phyloP scores from a whole-genome alignment of 2,888 invertebrate species.

The Ptycholaimellus sp. region DNA sequence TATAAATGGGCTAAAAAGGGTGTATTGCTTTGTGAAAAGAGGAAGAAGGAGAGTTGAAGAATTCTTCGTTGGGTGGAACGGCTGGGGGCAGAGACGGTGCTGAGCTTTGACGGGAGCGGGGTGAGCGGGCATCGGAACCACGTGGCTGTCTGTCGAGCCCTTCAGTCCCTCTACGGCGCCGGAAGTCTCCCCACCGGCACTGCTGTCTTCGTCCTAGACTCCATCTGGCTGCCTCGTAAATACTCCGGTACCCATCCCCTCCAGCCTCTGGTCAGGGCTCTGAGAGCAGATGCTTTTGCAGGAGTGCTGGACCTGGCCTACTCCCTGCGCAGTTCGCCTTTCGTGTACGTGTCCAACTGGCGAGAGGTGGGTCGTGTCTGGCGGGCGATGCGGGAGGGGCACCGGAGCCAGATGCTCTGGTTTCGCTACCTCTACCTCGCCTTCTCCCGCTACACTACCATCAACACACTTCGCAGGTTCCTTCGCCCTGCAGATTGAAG shows the following conservation, averaged over 20 bases:
- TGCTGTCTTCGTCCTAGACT: conserved; percentile 20
- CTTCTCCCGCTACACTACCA: no score
- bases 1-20: no score
- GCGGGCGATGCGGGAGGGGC: conserved; percentile 16
- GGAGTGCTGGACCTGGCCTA: no score
- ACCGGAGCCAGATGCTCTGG: conserved; percentile 80
- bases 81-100: conserved; percentile 31
- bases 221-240: conserved; percentile 25
- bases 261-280: no score
- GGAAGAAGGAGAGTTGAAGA: background rate
- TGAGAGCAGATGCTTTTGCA: no score
- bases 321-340: no score
- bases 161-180: conserved; percentile 3
- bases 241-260: no score
- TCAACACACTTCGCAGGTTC: no score
- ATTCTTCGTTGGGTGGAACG: conserved; percentile 4
- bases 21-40: no score
- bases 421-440: conserved; percentile 63
- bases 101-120: conserved; percentile 80
- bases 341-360: conserved; percentile 19
- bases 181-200: conserved; percentile 13
- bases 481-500: no score
- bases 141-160: conserved; percentile 11
- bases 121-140: conserved; percentile 82
- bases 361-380: conserved; percentile 11